Base-by-base conservation (phyloP, 2,113 vertebrate genomes). In the Microcebus griseorufus region DNA sequence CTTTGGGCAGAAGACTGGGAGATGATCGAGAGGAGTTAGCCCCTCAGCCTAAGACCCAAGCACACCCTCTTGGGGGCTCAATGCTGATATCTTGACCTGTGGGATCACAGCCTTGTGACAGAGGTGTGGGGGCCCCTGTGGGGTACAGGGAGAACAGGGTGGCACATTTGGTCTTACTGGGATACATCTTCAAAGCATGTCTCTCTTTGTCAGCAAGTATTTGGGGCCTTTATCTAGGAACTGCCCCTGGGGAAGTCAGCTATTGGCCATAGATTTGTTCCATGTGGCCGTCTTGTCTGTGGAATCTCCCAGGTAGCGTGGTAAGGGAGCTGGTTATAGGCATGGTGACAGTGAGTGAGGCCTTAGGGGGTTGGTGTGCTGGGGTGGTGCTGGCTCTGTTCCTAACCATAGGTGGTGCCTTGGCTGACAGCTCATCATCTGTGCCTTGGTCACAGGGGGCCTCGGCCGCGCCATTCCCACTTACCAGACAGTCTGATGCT, bases 271-370 rank as follows among this genome's bases (percentile, higher is more conserved):
- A 72, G 73, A 20, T n/a, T 62, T 78, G 3, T 39, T 58, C n/a
- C 42, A 64, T 0, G 0, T 17, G 53, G 79, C 51, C 2, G 1
- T 32, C n/a, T 51, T 48, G 42, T 64, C 22, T 22, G 1, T 32
- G 16, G 78, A 53, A 9, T 80, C 64, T 73, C 5, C 4, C 20
- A 45, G 79, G 69, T 9, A 25, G 14, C 9, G 23, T 58, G 62
- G 7, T 45, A 18, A 90, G 58, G 79, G 16, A 53, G 65, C 58
- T 81, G 55, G 8, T 4, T n/a, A n/a, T 22, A 65, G 86, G 55
- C 1, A 9, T 27, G 12, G 10, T 5, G 60, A 25, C 2, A 14
- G 20, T 11, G 45, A 22, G 12, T 34, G 18, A 25, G 76, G 83
- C 29, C 25, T 80, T 62, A 67, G 70, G 86, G n/a, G 86, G n/a